Percentiles rank a stretch among this genome's conserved stretches.
phyloP scores from a whole-genome alignment of 2,888 invertebrate species.

The Auanema freiburgensis region DNA sequence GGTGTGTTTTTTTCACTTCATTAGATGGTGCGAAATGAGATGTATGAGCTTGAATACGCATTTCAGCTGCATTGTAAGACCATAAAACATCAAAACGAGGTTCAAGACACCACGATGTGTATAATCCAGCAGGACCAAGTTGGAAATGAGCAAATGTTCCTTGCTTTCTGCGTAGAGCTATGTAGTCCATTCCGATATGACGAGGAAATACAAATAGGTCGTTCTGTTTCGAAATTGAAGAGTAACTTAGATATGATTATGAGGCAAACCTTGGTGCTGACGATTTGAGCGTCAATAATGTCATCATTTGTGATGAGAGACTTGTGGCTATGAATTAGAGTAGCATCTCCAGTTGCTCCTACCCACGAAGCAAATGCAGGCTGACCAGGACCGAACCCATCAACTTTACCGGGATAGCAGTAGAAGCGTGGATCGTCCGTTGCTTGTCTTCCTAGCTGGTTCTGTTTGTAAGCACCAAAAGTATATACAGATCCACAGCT shows the following conservation, averaged over 20 bases:
- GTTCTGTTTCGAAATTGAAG: constrained; percentile 20
- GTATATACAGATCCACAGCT: constrained; percentile 88
- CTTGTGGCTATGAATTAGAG: constrained; percentile 71
- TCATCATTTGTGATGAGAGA: constrained; percentile 48
- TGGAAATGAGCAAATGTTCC: constrained; percentile 42
- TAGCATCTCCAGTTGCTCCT: constrained; percentile 92
- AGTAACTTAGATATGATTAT: no score
- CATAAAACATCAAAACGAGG: constrained; percentile 89
- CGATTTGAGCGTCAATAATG: constrained; percentile 48
- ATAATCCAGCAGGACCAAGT: constrained; percentile 40
- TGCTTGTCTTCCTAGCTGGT: constrained; percentile 49
- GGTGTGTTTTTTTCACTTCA: constrained; percentile 6
- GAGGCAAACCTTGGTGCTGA: constrained; percentile 37
- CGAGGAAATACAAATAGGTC: constrained; percentile 48
- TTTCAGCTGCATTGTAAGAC: constrained; percentile 73
- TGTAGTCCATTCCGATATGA: constrained; percentile 50
- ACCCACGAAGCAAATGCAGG: constrained; percentile 87
- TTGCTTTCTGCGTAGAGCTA: constrained; percentile 41
- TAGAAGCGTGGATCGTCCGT: constrained; percentile 65
- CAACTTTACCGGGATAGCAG: constrained; percentile 77
- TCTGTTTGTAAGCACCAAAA: constrained; percentile 80
- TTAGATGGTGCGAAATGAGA: constrained; percentile 24
- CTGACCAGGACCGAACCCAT: constrained; percentile 81
- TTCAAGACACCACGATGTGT: constrained; percentile 71
- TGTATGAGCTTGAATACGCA: constrained; percentile 39